Evolutionary conservation across 2,113 vertebrate genomes (phyloP).

Genomic region (Megaceryle torquata): DNA sequence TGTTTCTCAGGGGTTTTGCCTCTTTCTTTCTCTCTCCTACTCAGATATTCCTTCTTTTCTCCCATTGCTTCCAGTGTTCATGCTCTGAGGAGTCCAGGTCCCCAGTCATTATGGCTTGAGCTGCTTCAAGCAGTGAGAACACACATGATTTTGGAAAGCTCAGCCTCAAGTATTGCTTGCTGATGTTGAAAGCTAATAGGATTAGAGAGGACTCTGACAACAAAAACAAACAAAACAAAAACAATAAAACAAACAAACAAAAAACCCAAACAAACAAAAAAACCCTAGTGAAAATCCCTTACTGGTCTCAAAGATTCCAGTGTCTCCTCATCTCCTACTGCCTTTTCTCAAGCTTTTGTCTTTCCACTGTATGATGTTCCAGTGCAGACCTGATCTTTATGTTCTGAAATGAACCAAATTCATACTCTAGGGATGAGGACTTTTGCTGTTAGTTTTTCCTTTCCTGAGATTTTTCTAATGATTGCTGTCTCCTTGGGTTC

Average conservation of each 20-base stretch:
- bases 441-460: neutral
- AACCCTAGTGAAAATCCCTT: neutral
- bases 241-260: no score
- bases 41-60: neutral
- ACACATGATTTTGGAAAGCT: neutral
- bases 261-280: no score
- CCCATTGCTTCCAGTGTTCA: neutral
- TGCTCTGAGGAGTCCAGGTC: neutral
- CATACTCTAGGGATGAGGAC: neutral
- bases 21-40: neutral
- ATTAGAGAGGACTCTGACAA: neutral
- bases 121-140: neutral
- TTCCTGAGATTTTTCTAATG: neutral
- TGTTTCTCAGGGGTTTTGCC: conserved; percentile 32
- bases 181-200: neutral
- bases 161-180: neutral
- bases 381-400: neutral
- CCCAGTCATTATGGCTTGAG: neutral
- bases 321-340: neutral
- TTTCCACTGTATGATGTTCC: neutral
- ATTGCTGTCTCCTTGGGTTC: neutral
- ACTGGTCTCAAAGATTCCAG: neutral
- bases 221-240: neutral
- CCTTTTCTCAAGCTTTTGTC: neutral
- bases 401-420: neutral